Evolutionary conservation across 2,888 invertebrate genomes (phyloP).

Genomic region (Orchesella flavescens): DNA sequence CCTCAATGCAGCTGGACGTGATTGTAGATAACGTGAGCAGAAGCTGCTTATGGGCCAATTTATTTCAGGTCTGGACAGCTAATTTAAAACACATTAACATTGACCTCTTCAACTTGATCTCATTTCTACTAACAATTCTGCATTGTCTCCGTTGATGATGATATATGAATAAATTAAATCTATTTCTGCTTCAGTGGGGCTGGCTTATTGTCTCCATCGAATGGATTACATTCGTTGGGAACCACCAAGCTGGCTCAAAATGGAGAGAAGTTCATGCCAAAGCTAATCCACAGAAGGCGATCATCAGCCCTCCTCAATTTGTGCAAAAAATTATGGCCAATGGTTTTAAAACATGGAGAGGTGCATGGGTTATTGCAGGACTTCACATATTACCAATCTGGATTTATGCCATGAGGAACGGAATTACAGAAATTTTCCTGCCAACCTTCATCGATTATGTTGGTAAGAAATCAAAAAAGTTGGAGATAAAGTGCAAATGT

Average conservation of each 20-base stretch:
- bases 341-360: conserved; percentile 70
- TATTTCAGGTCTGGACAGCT: conserved; percentile 64
- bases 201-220: conserved; percentile 69
- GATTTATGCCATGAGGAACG: conserved; percentile 67
- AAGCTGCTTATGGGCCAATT: conserved; percentile 68
- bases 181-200: conserved; percentile 32
- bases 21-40: conserved; percentile 71
- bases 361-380: conserved; percentile 70
- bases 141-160: conserved; percentile 46
- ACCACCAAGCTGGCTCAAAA: conserved; percentile 68
- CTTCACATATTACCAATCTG: conserved; percentile 71
- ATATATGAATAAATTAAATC: conserved; percentile 18
- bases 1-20: conserved; percentile 69
- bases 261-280: conserved; percentile 66
- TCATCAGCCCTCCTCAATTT: conserved; percentile 41
- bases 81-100: conserved; percentile 56
- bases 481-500: background rate
- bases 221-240: conserved; percentile 71
- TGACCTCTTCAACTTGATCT: conserved; percentile 48
- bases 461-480: conserved; percentile 28
- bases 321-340: conserved; percentile 62
- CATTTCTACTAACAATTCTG: conserved; percentile 35
- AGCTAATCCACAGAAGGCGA: background rate
- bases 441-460: conserved; percentile 56
- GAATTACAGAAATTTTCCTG: conserved; percentile 64